Evolutionary conservation across 2,888 invertebrate genomes (phyloP), one percentile per base, ranked within the genome.

Genomic region (Xestoiulus laeticollis): DNA sequence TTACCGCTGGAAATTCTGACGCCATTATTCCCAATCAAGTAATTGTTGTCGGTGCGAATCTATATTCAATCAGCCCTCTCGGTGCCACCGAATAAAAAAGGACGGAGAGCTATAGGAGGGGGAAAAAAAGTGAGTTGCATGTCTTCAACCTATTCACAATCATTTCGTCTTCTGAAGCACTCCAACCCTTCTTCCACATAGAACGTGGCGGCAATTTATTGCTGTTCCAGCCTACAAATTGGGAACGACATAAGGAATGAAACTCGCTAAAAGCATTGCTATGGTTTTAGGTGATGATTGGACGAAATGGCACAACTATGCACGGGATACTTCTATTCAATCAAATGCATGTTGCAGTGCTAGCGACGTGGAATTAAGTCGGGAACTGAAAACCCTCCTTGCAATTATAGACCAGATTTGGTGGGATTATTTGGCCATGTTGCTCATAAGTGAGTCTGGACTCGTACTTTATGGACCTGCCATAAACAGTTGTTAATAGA

Each of bases 1-100:
- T 68, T 68, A 68, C 68, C 68, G 68, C 68, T 68, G 68, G 68
- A 68, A 68, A 68, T 68, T 68, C 68, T 68, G 68, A 68, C 68
- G 68, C 68, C 68, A 68, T 68, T 68, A 68, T 68, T 68, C 68
- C 68, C 68, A 68, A 68, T 68, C 68, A 68, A 68, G 68, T 68
- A 68, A 68, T 68, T 68, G 68, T 68, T 68, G 68, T 68, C 68
- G 68, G 68, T 68, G 68, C 68, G 68, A 68, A 68, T 68, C 68
- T 68, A 68, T 68, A 68, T 68, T 68, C 68, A 68, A 68, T 68
- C 68, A 68, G 68, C 22, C 68, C 68, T 68, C 68, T 68, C 68
- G 68, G 68, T 68, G 68, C 68, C 68, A 26, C 2, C 68, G 68
- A 68, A 68, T 5, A 68, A 68, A 68, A 59, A 19, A 19, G 22